phyloP scores from a whole-genome alignment of 2,113 vertebrate species.

The Actenoides hombroni region DNA sequence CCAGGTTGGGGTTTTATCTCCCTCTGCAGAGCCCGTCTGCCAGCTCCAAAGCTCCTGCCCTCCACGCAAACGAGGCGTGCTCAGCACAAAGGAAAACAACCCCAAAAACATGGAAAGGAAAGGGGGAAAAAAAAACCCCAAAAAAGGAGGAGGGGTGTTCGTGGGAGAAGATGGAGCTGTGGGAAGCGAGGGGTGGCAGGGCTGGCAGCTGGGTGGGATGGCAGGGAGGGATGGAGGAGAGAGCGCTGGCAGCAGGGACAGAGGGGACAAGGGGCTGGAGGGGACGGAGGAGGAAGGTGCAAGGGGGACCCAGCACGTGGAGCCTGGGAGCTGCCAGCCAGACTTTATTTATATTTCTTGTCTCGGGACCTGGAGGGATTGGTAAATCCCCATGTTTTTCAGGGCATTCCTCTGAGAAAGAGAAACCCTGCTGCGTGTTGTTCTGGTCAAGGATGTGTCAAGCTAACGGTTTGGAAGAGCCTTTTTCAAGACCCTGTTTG shows the following conservation, averaged over 20 bases:
- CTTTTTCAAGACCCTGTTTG: neutral
- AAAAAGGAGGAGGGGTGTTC: neutral
- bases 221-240: neutral
- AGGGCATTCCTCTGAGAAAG: neutral
- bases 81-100: neutral
- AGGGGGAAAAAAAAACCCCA: neutral
- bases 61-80: neutral
- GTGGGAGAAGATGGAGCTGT: neutral
- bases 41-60: neutral
- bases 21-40: neutral
- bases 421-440: neutral
- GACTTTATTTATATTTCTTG: neutral
- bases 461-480: neutral
- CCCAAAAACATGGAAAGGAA: neutral
- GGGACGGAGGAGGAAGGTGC: neutral
- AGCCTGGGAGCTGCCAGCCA: conserved; percentile 26
- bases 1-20: neutral
- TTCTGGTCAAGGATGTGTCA: fast-evolving
- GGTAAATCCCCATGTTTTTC: neutral
- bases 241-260: neutral
- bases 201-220: neutral
- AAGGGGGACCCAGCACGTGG: neutral
- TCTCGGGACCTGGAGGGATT: neutral
- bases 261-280: neutral
- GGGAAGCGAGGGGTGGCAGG: neutral